phyloP scores from a whole-genome alignment of 2,113 vertebrate genomes.

The Calonectris borealis region DNA sequence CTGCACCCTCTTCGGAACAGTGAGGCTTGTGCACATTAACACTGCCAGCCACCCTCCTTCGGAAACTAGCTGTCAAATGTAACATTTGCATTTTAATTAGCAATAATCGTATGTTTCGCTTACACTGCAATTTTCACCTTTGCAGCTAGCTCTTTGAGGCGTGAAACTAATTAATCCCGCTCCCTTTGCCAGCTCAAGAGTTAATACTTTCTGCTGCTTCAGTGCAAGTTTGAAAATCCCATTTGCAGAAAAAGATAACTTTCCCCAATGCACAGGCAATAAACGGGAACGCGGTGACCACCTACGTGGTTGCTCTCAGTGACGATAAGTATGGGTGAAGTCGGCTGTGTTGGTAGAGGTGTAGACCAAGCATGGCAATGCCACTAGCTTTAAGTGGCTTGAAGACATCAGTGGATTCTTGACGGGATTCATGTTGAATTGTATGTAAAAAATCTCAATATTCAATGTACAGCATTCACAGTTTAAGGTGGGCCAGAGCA shows the following conservation, averaged over 20 bases:
- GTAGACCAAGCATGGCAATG: background rate
- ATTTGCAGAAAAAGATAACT: background rate
- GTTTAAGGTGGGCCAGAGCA: background rate
- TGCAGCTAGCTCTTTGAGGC: background rate
- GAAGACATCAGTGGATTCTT: background rate
- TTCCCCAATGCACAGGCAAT: background rate
- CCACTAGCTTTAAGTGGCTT: background rate
- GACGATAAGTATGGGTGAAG: background rate
- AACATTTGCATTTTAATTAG: slow-evolving; percentile 52
- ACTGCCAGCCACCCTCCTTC: background rate
- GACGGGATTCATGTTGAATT: background rate
- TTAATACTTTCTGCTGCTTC: background rate
- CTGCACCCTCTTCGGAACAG: background rate
- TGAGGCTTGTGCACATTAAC: background rate
- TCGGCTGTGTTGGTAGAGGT: background rate
- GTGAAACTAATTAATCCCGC: slow-evolving; percentile 15
- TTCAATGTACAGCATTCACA: background rate
- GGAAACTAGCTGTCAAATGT: background rate
- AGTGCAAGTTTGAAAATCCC: background rate
- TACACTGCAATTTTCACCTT: slow-evolving; percentile 49
- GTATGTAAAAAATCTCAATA: background rate
- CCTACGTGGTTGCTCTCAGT: background rate
- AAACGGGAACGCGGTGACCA: background rate
- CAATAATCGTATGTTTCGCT: slow-evolving; percentile 26
- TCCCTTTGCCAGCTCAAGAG: slow-evolving; percentile 7